phyloP scores from a whole-genome alignment of 2,113 vertebrate genomes.

The Marcusenius ussheri region DNA sequence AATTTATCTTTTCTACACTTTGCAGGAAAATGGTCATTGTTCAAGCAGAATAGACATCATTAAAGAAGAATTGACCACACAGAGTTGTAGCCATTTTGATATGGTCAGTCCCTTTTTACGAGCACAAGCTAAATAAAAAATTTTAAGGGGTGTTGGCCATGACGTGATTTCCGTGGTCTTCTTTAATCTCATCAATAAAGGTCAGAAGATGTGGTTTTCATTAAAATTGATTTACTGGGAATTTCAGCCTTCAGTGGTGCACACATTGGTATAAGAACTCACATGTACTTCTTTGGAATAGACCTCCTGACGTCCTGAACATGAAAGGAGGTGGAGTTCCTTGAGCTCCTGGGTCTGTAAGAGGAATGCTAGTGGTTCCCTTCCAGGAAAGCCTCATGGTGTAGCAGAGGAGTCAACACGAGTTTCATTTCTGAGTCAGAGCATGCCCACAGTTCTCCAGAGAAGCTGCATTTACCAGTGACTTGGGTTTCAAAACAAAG shows the following conservation, averaged over 20 bases:
- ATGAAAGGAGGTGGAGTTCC: neutral
- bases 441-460: neutral
- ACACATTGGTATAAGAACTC: neutral
- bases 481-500: slow-evolving; percentile 13
- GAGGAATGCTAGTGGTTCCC: neutral
- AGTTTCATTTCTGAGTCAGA: neutral
- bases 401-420: neutral
- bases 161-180: neutral
- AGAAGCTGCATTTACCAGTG: neutral
- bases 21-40: neutral
- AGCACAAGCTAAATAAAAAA: neutral
- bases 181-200: neutral
- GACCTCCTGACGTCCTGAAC: neutral
- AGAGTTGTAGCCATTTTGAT: neutral
- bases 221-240: neutral
- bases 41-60: neutral
- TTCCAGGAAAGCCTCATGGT: neutral
- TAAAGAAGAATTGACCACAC: neutral
- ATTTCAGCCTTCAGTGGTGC: neutral
- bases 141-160: neutral
- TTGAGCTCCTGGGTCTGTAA: neutral
- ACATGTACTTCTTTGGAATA: neutral
- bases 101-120: neutral
- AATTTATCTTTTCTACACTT: neutral
- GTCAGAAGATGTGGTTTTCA: neutral